Conservation (phyloP, 2,113 vertebrate genomes). For the Mastomys natalensis region DNA sequence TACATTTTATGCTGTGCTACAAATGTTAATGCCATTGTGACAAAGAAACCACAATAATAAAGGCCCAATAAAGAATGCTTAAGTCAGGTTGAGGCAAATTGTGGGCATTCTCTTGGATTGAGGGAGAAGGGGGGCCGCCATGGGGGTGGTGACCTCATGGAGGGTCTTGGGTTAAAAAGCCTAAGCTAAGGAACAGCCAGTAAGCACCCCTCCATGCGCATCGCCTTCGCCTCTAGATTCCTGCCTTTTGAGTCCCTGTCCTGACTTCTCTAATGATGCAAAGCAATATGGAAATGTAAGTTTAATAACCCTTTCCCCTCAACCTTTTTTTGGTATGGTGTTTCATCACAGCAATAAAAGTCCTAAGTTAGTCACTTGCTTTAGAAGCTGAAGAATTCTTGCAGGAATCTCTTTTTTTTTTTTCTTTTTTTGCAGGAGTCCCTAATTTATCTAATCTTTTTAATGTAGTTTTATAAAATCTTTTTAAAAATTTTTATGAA, state of each 20-base stretch:
- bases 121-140: no score
- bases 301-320: background rate
- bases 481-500: no score
- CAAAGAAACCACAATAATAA: background rate
- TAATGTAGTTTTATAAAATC: no score
- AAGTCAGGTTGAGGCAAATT: background rate
- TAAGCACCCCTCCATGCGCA: background rate
- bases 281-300: background rate
- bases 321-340: background rate
- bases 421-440: no score
- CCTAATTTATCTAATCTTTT: no score
- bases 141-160: no score
- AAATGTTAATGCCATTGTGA: no score
- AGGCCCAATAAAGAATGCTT: no score
- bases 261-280: background rate
- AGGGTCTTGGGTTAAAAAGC: no score
- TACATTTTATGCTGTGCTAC: no score
- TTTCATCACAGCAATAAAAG: background rate
- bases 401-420: no score
- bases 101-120: background rate
- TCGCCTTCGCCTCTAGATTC: background rate
- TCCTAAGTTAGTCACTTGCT: background rate
- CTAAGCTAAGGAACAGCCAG: background rate
- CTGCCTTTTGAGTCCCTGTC: background rate
- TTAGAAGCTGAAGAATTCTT: constrained; percentile 8